Conservation (phyloP, 2,888 invertebrate genomes). For the Calameuta filiformis region DNA sequence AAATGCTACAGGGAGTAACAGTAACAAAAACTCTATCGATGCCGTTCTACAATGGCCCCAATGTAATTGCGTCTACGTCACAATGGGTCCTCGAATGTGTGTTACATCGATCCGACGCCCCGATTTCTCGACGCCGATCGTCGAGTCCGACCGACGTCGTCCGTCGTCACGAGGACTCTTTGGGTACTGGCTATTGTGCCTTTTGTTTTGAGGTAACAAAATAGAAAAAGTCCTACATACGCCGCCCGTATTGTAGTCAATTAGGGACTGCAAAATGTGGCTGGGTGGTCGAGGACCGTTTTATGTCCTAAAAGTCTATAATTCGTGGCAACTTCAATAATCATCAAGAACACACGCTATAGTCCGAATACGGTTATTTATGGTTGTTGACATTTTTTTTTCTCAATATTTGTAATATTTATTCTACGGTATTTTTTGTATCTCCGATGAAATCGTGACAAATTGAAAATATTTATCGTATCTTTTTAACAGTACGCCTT, state of each 20-base stretch:
- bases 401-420: too few species aligned
- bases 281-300: constrained; percentile 19
- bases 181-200: constrained; percentile 54
- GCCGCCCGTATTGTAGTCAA: constrained; percentile 60
- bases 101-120: constrained; percentile 58
- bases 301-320: too few species aligned
- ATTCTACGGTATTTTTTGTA: too few species aligned
- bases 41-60: constrained; percentile 41
- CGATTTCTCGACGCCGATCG: constrained; percentile 37
- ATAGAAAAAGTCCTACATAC: constrained; percentile 63
- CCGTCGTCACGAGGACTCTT: constrained; percentile 37
- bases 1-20: constrained; percentile 45
- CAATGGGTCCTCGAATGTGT: constrained; percentile 57
- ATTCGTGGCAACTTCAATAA: too few species aligned
- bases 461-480: background rate
- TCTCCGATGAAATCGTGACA: background rate
- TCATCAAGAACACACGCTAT: too few species aligned
- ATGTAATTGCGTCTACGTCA: constrained; percentile 53
- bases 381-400: too few species aligned
- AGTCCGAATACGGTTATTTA: too few species aligned
- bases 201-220: constrained; percentile 66
- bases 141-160: constrained; percentile 25
- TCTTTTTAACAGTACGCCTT: background rate
- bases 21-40: constrained; percentile 62
- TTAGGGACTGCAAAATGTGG: constrained; percentile 45